Conservation (phyloP, 2,113 vertebrate genomes). For the Pholis gunnellus region DNA sequence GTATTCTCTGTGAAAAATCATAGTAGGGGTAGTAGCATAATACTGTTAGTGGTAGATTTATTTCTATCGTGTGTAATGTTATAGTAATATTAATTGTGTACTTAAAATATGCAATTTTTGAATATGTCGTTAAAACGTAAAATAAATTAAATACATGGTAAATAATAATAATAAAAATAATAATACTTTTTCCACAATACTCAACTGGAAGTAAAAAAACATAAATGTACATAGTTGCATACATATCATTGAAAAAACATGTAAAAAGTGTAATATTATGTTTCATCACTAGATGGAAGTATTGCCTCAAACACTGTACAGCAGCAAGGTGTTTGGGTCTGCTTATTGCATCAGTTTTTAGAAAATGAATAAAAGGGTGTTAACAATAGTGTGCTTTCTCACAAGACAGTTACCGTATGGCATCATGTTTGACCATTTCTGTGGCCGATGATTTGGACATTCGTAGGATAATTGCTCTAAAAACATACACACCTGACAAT, state of each 20-base stretch:
- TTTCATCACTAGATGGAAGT: constrained; percentile 62
- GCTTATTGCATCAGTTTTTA: not conserved
- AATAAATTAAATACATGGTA: not conserved
- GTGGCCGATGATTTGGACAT: not conserved
- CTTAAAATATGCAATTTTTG: not conserved
- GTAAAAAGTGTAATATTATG: not conserved
- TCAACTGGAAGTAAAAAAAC: not conserved
- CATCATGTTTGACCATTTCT: not conserved
- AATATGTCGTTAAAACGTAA: not conserved
- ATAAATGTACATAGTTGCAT: not conserved
- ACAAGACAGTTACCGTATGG: not conserved
- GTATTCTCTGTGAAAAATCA: not conserved
- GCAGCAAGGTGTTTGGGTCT: not conserved
- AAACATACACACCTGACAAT: not conserved
- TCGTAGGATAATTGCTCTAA: not conserved
- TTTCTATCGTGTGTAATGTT: not conserved
- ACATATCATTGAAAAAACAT: rapidly evolving
- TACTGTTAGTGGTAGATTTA: not conserved
- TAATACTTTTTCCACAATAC: not conserved
- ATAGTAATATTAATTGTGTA: not conserved
- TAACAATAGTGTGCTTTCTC: not conserved
- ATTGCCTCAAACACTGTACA: not conserved
- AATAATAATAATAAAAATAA: not conserved
- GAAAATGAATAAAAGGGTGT: not conserved
- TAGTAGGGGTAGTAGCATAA: not conserved